Evolutionary conservation across 2,113 vertebrate species (phyloP).

Genomic region (Notothenia coriiceps): DNA sequence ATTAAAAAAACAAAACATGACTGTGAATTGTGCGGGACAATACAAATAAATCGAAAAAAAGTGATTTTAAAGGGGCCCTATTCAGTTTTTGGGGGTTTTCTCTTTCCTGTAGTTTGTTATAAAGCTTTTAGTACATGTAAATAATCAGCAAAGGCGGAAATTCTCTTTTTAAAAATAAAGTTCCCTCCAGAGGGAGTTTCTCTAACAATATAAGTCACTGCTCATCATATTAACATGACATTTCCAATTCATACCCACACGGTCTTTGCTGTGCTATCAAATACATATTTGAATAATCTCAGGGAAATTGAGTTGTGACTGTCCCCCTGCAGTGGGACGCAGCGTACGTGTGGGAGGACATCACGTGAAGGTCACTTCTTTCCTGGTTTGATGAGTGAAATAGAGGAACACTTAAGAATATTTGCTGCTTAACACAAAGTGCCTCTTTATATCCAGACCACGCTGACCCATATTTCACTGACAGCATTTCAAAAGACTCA

Average conservation of each 20-base stretch:
- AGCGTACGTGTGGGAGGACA: slow-evolving; percentile 18
- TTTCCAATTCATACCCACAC: background rate
- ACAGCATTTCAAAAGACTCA: slow-evolving; percentile 58
- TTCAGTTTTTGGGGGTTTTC: background rate
- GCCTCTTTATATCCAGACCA: slow-evolving; percentile 48
- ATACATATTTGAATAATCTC: background rate
- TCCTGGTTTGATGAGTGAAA: slow-evolving; percentile 28
- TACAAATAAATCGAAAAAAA: too few species aligned
- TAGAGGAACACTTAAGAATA: slow-evolving; percentile 10
- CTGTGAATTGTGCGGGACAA: too few species aligned
- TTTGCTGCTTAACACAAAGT: slow-evolving; percentile 37
- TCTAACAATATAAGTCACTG: background rate
- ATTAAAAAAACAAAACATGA: too few species aligned
- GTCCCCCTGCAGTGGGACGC: background rate
- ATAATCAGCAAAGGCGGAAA: too few species aligned
- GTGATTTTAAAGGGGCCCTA: background rate
- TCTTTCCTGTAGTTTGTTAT: too few species aligned
- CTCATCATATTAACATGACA: background rate
- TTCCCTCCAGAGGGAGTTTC: too few species aligned
- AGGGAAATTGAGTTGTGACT: slow-evolving; percentile 7
- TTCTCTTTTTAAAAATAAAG: too few species aligned
- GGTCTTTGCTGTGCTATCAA: slow-evolving; percentile 22
- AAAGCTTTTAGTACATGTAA: too few species aligned
- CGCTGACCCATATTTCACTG: slow-evolving; percentile 58
- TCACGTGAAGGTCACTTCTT: slow-evolving; percentile 68